Conservation (phyloP, 2,888 invertebrate genomes). For the Drosophila subquinaria region DNA sequence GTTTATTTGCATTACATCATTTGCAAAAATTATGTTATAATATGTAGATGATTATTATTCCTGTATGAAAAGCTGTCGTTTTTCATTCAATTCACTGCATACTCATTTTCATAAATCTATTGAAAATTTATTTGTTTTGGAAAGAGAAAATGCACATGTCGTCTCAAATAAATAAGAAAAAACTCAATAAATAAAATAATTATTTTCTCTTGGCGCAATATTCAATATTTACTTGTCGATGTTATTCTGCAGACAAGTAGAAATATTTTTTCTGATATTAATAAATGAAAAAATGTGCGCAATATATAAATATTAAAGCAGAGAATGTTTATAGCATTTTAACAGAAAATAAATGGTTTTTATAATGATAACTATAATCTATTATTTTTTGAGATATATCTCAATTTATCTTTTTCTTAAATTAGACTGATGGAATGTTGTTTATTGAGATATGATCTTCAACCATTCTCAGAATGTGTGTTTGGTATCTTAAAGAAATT, state of each 20-base stretch:
- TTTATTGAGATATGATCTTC: no score
- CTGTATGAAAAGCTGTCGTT: no score
- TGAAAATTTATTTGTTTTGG: no score
- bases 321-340: neutral
- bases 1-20: neutral
- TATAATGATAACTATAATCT: neutral
- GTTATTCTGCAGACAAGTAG: neutral
- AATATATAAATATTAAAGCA: neutral
- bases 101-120: no score
- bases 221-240: neutral
- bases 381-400: no score
- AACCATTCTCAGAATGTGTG: no score
- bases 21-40: slow-evolving; percentile 6
- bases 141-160: no score
- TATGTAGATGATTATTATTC: no score
- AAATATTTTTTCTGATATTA: neutral
- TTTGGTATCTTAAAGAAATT: no score
- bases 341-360: neutral
- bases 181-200: neutral
- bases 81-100: no score
- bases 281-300: neutral
- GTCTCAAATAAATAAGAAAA: neutral
- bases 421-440: no score
- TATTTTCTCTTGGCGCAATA: neutral
- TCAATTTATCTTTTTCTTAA: no score